phyloP scores from a whole-genome alignment of 2,113 vertebrate species.

The Pollachius pollachius region DNA sequence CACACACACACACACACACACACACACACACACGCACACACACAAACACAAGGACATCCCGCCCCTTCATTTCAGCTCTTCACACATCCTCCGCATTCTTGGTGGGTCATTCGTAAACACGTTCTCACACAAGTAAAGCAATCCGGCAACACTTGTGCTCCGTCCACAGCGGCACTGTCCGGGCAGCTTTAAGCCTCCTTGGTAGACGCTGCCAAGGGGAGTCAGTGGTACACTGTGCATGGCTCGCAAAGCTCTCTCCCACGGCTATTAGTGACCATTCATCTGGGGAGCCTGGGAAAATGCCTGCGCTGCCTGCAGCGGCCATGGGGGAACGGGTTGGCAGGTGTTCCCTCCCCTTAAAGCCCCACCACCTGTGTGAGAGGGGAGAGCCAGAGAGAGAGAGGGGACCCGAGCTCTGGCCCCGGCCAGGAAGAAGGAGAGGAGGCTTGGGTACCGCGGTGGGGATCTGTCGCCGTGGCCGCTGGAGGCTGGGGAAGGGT shows the following conservation, averaged over 20 bases:
- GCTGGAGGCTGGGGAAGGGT: background rate
- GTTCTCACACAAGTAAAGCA: slow-evolving; percentile 72
- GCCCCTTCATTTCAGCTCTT: slow-evolving; percentile 9
- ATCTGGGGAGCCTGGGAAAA: slow-evolving; percentile 86
- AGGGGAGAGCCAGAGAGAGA: slow-evolving; percentile 6
- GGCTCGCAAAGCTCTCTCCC: slow-evolving; percentile 82
- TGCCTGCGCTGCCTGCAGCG: slow-evolving; percentile 76
- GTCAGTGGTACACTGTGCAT: slow-evolving; percentile 72
- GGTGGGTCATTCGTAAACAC: slow-evolving; percentile 64
- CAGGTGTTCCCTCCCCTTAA: slow-evolving; percentile 78
- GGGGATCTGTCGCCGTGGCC: slow-evolving; percentile 14
- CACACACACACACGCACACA: too few relatives aligned
- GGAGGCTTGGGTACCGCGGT: slow-evolving; percentile 41
- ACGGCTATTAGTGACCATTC: slow-evolving; percentile 80
- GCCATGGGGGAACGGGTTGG: slow-evolving; percentile 75
- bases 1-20: too few relatives aligned
- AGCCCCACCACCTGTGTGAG: slow-evolving; percentile 68
- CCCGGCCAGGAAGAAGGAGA: slow-evolving; percentile 32
- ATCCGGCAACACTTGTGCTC: slow-evolving; percentile 78
- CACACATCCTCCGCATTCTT: slow-evolving; percentile 53
- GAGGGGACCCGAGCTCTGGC: slow-evolving; percentile 57
- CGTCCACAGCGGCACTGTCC: slow-evolving; percentile 62
- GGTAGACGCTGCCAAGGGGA: slow-evolving; percentile 76
- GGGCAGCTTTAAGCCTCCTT: slow-evolving; percentile 75
- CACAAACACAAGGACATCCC: too few relatives aligned